phyloP scores from a whole-genome alignment of 2,113 vertebrate species.

The Colius striatus region DNA sequence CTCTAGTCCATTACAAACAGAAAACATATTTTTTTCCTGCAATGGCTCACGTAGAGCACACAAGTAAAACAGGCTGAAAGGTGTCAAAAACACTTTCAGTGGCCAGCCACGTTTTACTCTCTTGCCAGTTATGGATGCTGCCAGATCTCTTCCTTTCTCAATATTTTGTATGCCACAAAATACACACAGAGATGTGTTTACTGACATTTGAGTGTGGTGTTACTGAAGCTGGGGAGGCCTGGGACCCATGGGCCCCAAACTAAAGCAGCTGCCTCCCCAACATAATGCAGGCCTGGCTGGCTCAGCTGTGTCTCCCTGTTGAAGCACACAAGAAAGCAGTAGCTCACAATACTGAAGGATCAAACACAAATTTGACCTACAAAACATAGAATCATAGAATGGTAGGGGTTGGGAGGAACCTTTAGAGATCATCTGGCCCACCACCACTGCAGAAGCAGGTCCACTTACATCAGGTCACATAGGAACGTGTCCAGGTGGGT shows the following conservation, averaged over 20 bases:
- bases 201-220: accelerated
- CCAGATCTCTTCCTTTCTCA: background rate
- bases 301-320: background rate
- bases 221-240: background rate
- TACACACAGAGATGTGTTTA: accelerated
- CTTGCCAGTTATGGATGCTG: accelerated
- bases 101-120: background rate
- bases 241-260: accelerated
- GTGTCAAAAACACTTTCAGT: background rate
- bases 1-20: background rate
- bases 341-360: accelerated
- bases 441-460: no score
- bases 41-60: background rate
- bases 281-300: background rate
- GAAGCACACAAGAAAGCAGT: background rate
- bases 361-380: background rate
- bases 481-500: no score
- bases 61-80: background rate
- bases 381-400: background rate
- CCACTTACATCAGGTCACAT: no score
- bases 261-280: background rate
- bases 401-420: no score
- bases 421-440: no score
- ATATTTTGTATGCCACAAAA: background rate
- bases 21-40: background rate